These are phyloP conservation scores for Odontamblyopus rebecca DNA, from an alignment of 2,797 vertebrate genomes.

Conservation along the genomic window DNA sequence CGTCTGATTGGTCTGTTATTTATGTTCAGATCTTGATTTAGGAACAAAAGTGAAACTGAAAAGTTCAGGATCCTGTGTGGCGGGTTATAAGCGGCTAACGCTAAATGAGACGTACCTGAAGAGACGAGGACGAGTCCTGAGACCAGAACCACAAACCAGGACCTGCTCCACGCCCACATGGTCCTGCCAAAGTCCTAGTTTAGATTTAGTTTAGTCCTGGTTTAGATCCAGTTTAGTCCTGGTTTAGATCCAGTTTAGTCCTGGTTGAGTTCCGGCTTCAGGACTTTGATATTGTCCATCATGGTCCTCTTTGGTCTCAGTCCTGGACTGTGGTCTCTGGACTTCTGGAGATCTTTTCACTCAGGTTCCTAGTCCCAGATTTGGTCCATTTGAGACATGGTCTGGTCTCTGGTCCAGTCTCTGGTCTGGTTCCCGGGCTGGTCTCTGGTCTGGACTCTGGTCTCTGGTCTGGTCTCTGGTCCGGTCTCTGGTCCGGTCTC, in stretches of 20 bases:
- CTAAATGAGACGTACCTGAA: background rate
- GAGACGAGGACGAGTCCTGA: background rate
- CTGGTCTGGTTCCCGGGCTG: background rate
- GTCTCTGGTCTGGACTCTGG: too few relatives aligned
- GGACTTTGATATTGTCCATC: background rate
- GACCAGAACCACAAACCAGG: background rate
- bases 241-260: background rate
- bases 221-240: background rate
- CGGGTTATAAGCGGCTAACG: too few relatives aligned
- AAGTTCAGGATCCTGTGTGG: too few relatives aligned
- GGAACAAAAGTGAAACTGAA: too few relatives aligned
- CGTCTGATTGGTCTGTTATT: too few relatives aligned
- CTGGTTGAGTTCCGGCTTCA: background rate
- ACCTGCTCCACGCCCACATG: background rate
- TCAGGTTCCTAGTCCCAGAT: background rate
- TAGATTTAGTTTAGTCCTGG: background rate
- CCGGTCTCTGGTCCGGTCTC: background rate
- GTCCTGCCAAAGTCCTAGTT: background rate
- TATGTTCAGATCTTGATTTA: too few relatives aligned
- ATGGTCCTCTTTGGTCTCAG: background rate
- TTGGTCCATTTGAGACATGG: background rate
- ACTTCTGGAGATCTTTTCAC: background rate
- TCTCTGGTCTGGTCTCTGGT: too few relatives aligned
- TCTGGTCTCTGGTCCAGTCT: background rate
- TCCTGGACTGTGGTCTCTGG: background rate